Evolutionary conservation across 2,113 vertebrate genomes (phyloP), one percentile per base, ranked within the genome.

Genomic region (Esox niger): DNA sequence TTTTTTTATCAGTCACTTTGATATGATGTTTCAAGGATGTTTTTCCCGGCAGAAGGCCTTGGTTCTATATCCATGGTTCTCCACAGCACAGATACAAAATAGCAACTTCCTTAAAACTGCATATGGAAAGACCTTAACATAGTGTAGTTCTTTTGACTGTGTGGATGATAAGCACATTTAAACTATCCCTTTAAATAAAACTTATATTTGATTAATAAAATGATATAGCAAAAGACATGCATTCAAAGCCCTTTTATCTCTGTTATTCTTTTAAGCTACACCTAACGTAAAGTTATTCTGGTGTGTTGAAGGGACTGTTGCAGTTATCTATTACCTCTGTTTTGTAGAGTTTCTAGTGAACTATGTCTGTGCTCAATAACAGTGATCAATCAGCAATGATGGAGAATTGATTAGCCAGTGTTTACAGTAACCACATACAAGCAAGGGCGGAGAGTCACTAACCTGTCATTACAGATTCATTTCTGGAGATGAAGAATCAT

Each of bases 311-410:
- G 64, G 21, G 11, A 25, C 20, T 52, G 8, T 35, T 56, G 27
- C 27, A 20, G 23, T 70, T 55, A 73, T 77, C 62, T 35, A 32
- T 69, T 67, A 61, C 66, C 68, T 68, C 55, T 58, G 62, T 67
- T 27, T 78, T 32, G 32, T 60, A 52, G 15, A 33, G 29, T 23
- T 33, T 65, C 35, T 29, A 27, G n/a, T 52, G n/a, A n/a, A n/a
- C 68, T 78, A 80, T 73, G 63, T 80, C 65, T 49, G 23, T 57
- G 30, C 33, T 30, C 3, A 17, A n/a, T 64, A 69, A 74, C 69
- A 62, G 61, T 73, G 74, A 84, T 84, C 79, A 73, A 75, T 71
- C 31, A 74, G 63, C 62, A 54, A 73, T 70, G 66, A 77, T 75
- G 69, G 64, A 30, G 54, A 79, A 82, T 80, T 70, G 62, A 81